Evolutionary conservation across 2,888 invertebrate genomes (phyloP), one percentile per base, ranked within the genome.

Genomic region (Stramonita haemastoma): DNA sequence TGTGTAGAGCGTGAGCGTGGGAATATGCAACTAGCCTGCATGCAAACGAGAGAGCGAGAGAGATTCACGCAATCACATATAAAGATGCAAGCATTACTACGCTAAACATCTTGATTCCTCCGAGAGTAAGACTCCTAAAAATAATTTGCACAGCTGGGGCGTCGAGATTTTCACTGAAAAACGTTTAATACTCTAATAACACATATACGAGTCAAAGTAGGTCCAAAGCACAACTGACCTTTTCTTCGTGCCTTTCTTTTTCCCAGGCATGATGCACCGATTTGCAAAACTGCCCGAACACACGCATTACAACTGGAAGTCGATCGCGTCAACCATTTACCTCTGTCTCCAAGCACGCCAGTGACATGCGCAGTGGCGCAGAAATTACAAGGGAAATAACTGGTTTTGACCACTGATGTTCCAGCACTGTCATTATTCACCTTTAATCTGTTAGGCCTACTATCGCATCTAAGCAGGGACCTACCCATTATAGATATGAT

Each of bases 201-300:
- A 88, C 15, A 56, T 19, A 77, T 60, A 17, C 8, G 29, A 32
- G 0, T n/a, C n/a, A n/a, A n/a, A n/a, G n/a, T n/a, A n/a, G n/a
- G n/a, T n/a, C n/a, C n/a, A n/a, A n/a, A n/a, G n/a, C n/a, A 36
- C 0, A 2, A 66, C 87, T 84, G 81, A 90, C 91, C 87, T 90
- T 87, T 91, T 91, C 89, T 91, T 91, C 60, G 81, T 32, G 32
- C 91, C 90, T 86, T 91, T 91, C 87, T 91, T 91, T 84, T 90
- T 90, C 32, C 87, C 57, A 5, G 88, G 89, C 91, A 90, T 91
- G 60, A 34, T 34, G 29, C n/a, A 29, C 57, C 6, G 6, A 32
- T 29, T 15, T 1, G n/a, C 13, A 17, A 36, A n/a, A 46, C 19
- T 36, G n/a, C 70, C 70, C n/a, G 60, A n/a, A 32, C 57, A 6